Evolutionary conservation across 53 echinoderm and acorn worm species (phyloP).

Genomic region (Pentamera pediparva): DNA sequence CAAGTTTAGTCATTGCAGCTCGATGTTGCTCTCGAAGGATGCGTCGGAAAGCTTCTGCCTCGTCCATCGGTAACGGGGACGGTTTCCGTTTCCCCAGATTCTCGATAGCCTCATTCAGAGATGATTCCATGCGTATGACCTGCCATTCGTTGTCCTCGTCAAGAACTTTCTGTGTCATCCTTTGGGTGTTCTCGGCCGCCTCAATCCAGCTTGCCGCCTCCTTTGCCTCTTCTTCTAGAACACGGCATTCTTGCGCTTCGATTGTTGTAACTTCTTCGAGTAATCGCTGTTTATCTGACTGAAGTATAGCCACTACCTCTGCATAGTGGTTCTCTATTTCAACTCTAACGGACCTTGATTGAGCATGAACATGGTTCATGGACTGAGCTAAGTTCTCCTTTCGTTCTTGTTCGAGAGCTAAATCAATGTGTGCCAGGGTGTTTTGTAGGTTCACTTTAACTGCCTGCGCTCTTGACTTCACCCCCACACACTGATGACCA

Average conservation of each 20-base stretch:
- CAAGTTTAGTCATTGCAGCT: too few relatives aligned
- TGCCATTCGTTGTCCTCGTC: neutral
- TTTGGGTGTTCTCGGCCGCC: neutral
- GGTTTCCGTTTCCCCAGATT: too few relatives aligned
- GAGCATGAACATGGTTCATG: neutral
- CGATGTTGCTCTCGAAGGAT: too few relatives aligned
- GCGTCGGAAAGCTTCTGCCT: too few relatives aligned
- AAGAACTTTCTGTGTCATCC: neutral
- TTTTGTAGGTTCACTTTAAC: neutral
- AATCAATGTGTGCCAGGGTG: neutral
- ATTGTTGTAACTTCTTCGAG: neutral
- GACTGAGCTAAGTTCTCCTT: neutral
- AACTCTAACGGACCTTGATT: neutral
- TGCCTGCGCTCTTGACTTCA: neutral
- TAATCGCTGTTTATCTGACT: neutral
- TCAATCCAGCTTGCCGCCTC: neutral
- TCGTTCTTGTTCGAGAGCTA: neutral
- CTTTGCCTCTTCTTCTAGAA: neutral
- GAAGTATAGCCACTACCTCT: neutral
- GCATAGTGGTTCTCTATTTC: neutral
- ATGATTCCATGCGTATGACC: neutral
- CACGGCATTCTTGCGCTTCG: neutral
- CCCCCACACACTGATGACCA: neutral
- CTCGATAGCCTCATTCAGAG: too few relatives aligned
- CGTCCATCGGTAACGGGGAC: too few relatives aligned